Conservation (phyloP, 2,888 invertebrate species). For the Hypselothyrea guttata region DNA sequence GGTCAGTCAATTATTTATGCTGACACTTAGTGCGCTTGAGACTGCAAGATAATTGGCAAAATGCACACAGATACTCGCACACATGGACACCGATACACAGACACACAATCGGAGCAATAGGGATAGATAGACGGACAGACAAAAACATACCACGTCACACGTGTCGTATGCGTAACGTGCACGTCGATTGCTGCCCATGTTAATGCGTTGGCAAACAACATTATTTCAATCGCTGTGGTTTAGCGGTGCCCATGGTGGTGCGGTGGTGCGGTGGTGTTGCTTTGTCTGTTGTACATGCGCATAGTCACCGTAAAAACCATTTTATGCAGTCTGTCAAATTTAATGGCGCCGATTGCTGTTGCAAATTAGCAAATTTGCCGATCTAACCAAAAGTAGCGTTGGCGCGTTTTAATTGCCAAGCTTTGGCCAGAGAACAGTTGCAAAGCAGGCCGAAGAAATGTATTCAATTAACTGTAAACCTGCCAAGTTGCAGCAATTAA, state of each 20-base stretch:
- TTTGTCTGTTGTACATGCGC: constrained; percentile 45
- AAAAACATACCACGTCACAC: constrained; percentile 29
- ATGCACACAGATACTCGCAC: constrained; percentile 18
- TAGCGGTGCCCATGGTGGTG: constrained; percentile 24
- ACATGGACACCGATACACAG: constrained; percentile 14
- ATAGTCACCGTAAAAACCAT: constrained; percentile 49
- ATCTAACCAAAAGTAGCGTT: constrained; percentile 53
- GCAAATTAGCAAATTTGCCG: constrained; percentile 67
- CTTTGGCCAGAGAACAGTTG: constrained; percentile 18
- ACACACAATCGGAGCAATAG: background rate
- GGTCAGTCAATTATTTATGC: constrained; percentile 74
- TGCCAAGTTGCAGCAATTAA: constrained; percentile 31
- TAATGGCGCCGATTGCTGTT: constrained; percentile 62
- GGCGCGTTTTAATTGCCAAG: constrained; percentile 60
- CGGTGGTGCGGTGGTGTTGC: constrained; percentile 5
- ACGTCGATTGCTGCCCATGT: constrained; percentile 44
- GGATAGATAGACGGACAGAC: constrained; percentile 6
- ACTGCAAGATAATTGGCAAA: constrained; percentile 67
- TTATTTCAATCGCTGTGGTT: constrained; percentile 41
- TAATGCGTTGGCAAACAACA: constrained; percentile 76
- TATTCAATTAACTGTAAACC: constrained; percentile 42
- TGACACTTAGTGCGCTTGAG: constrained; percentile 69
- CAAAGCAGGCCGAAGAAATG: constrained; percentile 19
- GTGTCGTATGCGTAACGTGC: constrained; percentile 70
- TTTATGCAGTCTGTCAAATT: constrained; percentile 56